Conservation (phyloP, 2,797 vertebrate species). For the Salarias fasciatus region DNA sequence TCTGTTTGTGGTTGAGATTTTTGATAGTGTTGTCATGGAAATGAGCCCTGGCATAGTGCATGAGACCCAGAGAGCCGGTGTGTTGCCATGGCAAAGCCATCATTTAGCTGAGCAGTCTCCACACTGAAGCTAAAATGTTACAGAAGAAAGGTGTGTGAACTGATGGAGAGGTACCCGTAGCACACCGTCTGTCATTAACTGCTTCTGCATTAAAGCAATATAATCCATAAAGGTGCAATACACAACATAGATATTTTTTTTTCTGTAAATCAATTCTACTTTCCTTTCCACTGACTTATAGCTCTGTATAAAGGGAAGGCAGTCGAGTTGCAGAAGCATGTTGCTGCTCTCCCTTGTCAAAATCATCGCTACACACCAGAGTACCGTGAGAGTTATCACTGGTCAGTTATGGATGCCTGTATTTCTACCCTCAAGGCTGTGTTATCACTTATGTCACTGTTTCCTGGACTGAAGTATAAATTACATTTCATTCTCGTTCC, state of each 20-base stretch:
- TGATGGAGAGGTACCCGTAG: conserved; percentile 2
- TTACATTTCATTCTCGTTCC: too few species aligned
- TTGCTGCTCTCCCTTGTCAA: too few species aligned
- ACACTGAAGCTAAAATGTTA: conserved; percentile 24
- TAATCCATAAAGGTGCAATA: not conserved
- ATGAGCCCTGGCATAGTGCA: conserved; percentile 53
- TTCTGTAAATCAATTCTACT: too few species aligned
- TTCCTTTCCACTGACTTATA: not conserved
- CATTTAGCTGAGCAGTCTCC: conserved; percentile 36
- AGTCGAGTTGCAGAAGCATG: too few species aligned
- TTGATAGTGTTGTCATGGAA: conserved; percentile 76
- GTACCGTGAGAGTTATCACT: too few species aligned
- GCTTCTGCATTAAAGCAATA: not conserved
- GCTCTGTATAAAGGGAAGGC: too few species aligned
- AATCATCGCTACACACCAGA: too few species aligned
- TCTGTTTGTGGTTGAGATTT: conserved; percentile 60
- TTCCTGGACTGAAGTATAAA: too few species aligned
- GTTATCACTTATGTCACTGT: too few species aligned
- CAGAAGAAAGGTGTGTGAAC: conserved; percentile 14
- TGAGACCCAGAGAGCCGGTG: conserved; percentile 46
- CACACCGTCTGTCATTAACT: not conserved
- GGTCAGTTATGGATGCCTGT: too few species aligned
- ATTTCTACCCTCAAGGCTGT: too few species aligned
- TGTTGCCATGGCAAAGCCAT: conserved; percentile 72
- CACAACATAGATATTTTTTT: not conserved